These are phyloP conservation scores for Zelostemma sp. DNA, from an alignment of 1,140 invertebrate genomes.

Conservation along the genomic window DNA sequence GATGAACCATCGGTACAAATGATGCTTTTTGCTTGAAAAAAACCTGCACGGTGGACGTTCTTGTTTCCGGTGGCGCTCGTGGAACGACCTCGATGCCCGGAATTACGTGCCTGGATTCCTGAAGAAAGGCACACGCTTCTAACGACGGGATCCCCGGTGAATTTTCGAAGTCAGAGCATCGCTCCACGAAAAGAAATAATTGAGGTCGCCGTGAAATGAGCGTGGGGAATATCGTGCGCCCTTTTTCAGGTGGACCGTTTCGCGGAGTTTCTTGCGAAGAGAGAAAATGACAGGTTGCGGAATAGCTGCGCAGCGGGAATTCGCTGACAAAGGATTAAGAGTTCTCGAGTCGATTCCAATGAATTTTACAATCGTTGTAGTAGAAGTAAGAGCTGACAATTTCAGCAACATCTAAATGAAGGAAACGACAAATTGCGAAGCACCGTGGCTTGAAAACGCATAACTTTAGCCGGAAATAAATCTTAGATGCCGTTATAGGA, in stretches of 20 bases:
- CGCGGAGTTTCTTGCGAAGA: too few relatives aligned
- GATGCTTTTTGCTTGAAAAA: conserved; percentile 22
- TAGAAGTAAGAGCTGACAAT: too few relatives aligned
- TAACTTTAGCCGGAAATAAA: background rate
- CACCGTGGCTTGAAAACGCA: background rate
- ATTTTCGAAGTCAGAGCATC: conserved; percentile 29
- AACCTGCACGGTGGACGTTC: conserved; percentile 25
- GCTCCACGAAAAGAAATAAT: conserved; percentile 31
- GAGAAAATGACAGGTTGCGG: too few relatives aligned
- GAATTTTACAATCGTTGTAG: too few relatives aligned
- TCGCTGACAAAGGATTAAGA: too few relatives aligned
- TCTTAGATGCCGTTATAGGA: background rate
- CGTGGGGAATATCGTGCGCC: conserved; percentile 6
- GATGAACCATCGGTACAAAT: background rate
- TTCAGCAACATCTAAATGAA: too few relatives aligned
- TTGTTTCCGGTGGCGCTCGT: conserved; percentile 21
- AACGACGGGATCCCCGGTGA: conserved; percentile 43
- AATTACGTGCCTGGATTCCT: conserved; percentile 38
- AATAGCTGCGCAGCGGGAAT: too few relatives aligned
- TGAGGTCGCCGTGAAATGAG: conserved; percentile 26
- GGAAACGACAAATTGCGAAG: too few relatives aligned
- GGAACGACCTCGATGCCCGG: conserved; percentile 20
- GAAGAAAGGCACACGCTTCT: conserved; percentile 30
- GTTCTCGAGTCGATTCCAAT: too few relatives aligned
- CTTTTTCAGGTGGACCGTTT: conserved; percentile 27